Conservation (phyloP, 2,113 vertebrate species). For the Muntiacus muntjak region DNA sequence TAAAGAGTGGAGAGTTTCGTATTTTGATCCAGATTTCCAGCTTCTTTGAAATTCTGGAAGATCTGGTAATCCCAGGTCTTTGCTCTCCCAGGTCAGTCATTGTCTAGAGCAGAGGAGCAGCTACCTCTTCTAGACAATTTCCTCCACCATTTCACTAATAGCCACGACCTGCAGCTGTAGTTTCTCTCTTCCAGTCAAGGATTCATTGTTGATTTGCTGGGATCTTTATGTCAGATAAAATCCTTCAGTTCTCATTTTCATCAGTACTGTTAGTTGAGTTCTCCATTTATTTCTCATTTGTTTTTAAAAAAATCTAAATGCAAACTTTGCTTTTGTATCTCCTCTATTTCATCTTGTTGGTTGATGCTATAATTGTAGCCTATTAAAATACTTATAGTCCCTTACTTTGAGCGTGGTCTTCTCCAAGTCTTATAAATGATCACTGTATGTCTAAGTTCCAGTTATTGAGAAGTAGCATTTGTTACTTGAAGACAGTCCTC, state of each 20-base stretch:
- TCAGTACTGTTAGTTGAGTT: neutral
- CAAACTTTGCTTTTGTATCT: neutral
- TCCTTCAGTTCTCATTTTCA: neutral
- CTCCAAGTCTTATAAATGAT: neutral
- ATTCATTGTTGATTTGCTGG: neutral
- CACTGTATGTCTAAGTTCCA: neutral
- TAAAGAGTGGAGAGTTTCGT: neutral
- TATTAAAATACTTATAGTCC: neutral
- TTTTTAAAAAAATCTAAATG: constrained; percentile 1
- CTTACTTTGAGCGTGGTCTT: neutral
- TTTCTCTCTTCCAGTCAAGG: neutral
- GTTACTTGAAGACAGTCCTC: neutral
- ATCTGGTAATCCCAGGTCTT: neutral
- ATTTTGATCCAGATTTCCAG: neutral
- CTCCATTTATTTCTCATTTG: neutral
- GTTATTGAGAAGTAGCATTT: neutral
- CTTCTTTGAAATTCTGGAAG: neutral
- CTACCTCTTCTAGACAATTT: neutral
- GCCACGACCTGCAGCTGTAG: neutral
- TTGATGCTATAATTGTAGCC: neutral
- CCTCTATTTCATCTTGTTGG: neutral
- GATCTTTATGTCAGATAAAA: neutral
- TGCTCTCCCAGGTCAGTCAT: neutral
- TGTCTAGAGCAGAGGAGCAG: neutral
- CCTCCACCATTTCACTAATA: neutral